Base-by-base conservation (phyloP, 2,888 invertebrate species). In the Dynastes grantii region DNA sequence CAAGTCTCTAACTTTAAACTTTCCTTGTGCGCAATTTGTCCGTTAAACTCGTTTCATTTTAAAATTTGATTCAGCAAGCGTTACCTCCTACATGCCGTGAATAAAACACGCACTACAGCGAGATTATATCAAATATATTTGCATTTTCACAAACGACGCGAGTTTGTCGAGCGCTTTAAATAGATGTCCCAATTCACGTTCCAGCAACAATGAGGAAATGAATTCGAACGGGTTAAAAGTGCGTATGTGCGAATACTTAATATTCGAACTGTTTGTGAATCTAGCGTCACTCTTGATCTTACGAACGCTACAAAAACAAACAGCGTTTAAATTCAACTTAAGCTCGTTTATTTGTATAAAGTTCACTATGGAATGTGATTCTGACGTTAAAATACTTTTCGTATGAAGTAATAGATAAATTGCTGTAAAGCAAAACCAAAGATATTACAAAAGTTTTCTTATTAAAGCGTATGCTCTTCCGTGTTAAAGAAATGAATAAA, bases 201-300 rank as follows among this genome's bases (percentile, higher is more conserved):
- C 68, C 55, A 68, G 68, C 68, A 77, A 77, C 77, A 77, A 77
- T 67, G 77, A 77, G 77, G 77, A 77, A 77, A 77, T 68, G 77
- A 68, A 77, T 61, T 45, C 32, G 58, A 61, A 61, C 40, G 37
- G 22, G 40, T 45, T 40, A 16, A n/a, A n/a, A 75, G 61, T 75
- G 73, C 61, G 61, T 75, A 45, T 61, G 73, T 75, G 65, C 37
- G 68, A 77, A 58, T 68, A 68, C 68, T 77, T 77, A 27, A 61
- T 75, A 75, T 75, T 63, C 22, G 45, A 75, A 61, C 40, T 61
- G 73, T 75, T 40, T 75, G 61, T 45, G 49, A 68, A 51, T 68
- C 16, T 8, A 49, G 22, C 45, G 45, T 22, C 45, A 49, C 22
- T 49, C 51, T 29, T 29, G 68, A 51, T 51, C 11, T 27, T 11